A percentile compares a stretch with the other conserved stretches of the same genome.
These are phyloP conservation scores for Poecilobothrus nobilitatus DNA, from an alignment of 2,888 invertebrate species.

Conservation along the genomic window DNA sequence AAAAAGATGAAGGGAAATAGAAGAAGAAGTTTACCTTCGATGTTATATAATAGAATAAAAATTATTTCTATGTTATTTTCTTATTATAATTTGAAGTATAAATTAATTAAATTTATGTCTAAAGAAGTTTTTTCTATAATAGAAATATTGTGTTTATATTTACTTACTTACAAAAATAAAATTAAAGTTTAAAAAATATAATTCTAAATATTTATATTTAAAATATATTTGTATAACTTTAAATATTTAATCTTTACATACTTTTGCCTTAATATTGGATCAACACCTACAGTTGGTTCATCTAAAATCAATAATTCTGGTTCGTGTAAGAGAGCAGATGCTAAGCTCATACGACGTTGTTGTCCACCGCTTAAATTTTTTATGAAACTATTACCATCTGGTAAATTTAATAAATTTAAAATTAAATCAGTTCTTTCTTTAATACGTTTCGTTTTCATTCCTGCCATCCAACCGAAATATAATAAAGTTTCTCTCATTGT, in stretches of 20 bases:
- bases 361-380: constrained; percentile 84
- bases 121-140: too few relatives aligned
- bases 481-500: constrained; percentile 71
- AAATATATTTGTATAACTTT: too few relatives aligned
- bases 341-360: constrained; percentile 78
- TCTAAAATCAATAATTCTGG: constrained; percentile 85
- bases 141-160: too few relatives aligned
- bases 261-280: constrained; percentile 76
- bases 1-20: too few relatives aligned
- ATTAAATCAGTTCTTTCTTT: constrained; percentile 65
- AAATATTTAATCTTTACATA: constrained; percentile 30
- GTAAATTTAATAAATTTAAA: constrained; percentile 54
- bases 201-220: too few relatives aligned
- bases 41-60: too few relatives aligned
- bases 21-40: too few relatives aligned
- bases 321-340: constrained; percentile 78
- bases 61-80: too few relatives aligned
- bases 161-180: too few relatives aligned
- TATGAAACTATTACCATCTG: constrained; percentile 52
- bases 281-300: constrained; percentile 90
- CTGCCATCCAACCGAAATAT: constrained; percentile 77
- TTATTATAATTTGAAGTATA: too few relatives aligned
- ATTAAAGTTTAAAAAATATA: too few relatives aligned
- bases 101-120: too few relatives aligned
- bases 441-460: constrained; percentile 60